phyloP scores from a whole-genome alignment of 2,888 invertebrate species.

The Ptilodon capucinus region DNA sequence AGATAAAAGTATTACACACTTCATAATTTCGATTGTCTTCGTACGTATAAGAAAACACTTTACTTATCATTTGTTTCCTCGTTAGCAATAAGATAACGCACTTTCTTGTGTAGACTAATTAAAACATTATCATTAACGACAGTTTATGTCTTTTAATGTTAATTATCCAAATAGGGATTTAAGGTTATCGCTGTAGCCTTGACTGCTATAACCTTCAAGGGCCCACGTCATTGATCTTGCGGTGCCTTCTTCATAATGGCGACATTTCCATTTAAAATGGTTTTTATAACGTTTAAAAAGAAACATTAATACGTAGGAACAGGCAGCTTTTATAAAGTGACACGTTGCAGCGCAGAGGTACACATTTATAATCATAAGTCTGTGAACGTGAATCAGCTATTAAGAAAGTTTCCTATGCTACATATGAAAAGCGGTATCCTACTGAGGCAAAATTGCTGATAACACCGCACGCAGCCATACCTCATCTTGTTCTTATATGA shows the following conservation, averaged over 20 bases:
- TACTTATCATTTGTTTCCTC: slow-evolving; percentile 20
- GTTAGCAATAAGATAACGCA: slow-evolving; percentile 31
- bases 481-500: too few species aligned
- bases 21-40: slow-evolving; percentile 16
- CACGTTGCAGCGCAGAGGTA: too few species aligned
- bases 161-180: background rate
- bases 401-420: too few species aligned
- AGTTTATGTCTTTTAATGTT: background rate
- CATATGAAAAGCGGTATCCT: too few species aligned
- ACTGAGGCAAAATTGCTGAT: too few species aligned
- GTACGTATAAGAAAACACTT: slow-evolving; percentile 14
- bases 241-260: background rate
- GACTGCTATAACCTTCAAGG: background rate
- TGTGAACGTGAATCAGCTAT: too few species aligned
- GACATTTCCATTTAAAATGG: background rate
- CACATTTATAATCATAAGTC: too few species aligned
- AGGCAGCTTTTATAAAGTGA: too few species aligned
- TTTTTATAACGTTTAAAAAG: too few species aligned
- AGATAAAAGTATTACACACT: slow-evolving; percentile 28
- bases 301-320: too few species aligned
- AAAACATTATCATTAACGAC: slow-evolving; percentile 19
- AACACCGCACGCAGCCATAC: too few species aligned
- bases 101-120: slow-evolving; percentile 11
- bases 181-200: background rate
- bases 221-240: background rate